A percentile compares a stretch with the other conserved stretches of the same genome.
phyloP scores from a whole-genome alignment of 2,113 vertebrate genomes.

The Crotalus helleri region DNA sequence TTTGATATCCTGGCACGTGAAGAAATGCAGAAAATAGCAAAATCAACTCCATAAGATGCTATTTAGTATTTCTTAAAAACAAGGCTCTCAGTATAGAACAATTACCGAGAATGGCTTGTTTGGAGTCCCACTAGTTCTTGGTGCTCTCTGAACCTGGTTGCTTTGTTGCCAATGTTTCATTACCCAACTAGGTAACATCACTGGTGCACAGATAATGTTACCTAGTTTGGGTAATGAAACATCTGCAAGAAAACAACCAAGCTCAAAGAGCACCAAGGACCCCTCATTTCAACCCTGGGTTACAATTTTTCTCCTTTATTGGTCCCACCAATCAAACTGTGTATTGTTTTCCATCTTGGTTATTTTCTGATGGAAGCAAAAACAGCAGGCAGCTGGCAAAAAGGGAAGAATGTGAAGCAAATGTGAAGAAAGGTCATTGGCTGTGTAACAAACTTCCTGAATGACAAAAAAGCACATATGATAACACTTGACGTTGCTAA shows the following conservation, averaged over 20 bases:
- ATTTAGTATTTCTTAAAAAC: neutral
- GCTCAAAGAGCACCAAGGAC: neutral
- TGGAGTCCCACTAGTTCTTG: neutral
- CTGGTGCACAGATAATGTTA: neutral
- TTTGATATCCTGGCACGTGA: neutral
- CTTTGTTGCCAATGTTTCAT: neutral
- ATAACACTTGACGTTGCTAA: neutral
- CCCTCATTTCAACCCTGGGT: neutral
- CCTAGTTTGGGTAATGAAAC: neutral
- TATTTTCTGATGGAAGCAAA: neutral
- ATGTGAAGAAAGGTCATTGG: neutral
- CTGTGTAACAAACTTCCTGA: neutral
- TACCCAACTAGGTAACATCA: neutral
- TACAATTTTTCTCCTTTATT: neutral
- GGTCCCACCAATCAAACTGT: neutral
- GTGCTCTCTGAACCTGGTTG: neutral
- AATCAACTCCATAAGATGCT: neutral
- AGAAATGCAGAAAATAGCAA: neutral
- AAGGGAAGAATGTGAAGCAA: neutral
- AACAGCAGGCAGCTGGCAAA: neutral
- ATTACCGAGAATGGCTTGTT: neutral
- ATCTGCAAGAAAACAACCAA: neutral
- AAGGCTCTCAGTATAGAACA: neutral
- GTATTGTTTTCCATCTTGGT: neutral
- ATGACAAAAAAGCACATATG: neutral